Percentiles rank a stretch among this genome's conserved stretches.
Evolutionary conservation across 2,113 vertebrate genomes (phyloP).

Genomic region (Heptranchias perlo): DNA sequence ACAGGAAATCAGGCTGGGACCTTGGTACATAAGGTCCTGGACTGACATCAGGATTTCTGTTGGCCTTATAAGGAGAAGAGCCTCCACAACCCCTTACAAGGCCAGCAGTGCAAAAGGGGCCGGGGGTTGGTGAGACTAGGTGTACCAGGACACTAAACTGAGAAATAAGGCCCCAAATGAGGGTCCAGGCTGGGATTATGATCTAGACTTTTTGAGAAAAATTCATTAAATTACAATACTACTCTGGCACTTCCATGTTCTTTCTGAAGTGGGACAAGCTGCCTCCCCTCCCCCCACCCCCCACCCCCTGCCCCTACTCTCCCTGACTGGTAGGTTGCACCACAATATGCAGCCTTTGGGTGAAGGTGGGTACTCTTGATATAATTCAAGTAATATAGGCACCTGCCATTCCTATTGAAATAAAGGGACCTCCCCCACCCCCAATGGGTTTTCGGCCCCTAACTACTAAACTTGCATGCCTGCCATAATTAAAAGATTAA

Average conservation of each 20-base stretch:
- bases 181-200: neutral
- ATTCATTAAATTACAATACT: neutral
- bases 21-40: neutral
- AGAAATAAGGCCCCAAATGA: neutral
- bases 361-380: too few species aligned
- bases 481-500: too few species aligned
- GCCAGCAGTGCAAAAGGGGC: neutral
- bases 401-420: too few species aligned
- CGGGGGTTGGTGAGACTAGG: neutral
- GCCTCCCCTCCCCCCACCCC: too few species aligned
- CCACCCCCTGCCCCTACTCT: too few species aligned
- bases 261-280: neutral
- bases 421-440: too few species aligned
- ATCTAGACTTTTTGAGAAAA: neutral
- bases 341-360: too few species aligned
- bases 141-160: neutral
- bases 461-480: too few species aligned
- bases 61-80: neutral
- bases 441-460: too few species aligned
- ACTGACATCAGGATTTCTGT: neutral
- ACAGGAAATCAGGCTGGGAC: neutral
- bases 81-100: neutral
- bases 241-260: neutral
- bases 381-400: too few species aligned
- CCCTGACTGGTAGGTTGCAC: too few species aligned